Percentiles rank a stretch among this genome's conserved stretches.
Conservation (phyloP, 2,888 invertebrate species). For the Cheilosia grossa region DNA sequence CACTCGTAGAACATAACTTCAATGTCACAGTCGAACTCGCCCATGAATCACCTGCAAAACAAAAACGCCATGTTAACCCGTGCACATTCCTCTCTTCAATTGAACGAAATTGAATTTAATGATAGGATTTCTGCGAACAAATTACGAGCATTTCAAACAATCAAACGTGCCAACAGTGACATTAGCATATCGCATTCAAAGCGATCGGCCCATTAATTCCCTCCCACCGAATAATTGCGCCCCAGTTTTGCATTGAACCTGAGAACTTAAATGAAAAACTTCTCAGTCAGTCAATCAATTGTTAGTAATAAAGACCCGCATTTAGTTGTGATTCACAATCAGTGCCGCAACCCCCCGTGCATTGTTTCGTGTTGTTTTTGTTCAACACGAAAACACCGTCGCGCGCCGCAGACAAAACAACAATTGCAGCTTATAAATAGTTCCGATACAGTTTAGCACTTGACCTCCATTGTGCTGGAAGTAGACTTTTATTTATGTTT, state of each 20-base stretch:
- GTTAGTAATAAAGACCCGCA: conserved; percentile 27
- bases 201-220: conserved; percentile 51
- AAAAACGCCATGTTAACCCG: neutral
- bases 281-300: conserved; percentile 26
- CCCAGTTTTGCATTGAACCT: neutral
- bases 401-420: neutral
- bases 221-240: conserved; percentile 28
- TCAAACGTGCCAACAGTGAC: conserved; percentile 66
- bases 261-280: conserved; percentile 1
- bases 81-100: conserved; percentile 33
- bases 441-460: conserved; percentile 39
- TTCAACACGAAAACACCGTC: neutral
- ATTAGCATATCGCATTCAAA: conserved; percentile 56
- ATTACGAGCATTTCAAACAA: conserved; percentile 45
- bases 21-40: conserved; percentile 1
- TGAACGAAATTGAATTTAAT: conserved; percentile 44
- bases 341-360: conserved; percentile 11
- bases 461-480: conserved; percentile 34
- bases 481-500: conserved; percentile 24
- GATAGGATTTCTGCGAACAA: conserved; percentile 36
- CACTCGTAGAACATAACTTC: neutral
- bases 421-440: conserved; percentile 25
- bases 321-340: conserved; percentile 41
- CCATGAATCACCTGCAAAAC: conserved; percentile 40
- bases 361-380: neutral